Evolutionary conservation across 2,888 invertebrate genomes (phyloP), one percentile per base, ranked within the genome.

Genomic region (Xylota sylvarum): DNA sequence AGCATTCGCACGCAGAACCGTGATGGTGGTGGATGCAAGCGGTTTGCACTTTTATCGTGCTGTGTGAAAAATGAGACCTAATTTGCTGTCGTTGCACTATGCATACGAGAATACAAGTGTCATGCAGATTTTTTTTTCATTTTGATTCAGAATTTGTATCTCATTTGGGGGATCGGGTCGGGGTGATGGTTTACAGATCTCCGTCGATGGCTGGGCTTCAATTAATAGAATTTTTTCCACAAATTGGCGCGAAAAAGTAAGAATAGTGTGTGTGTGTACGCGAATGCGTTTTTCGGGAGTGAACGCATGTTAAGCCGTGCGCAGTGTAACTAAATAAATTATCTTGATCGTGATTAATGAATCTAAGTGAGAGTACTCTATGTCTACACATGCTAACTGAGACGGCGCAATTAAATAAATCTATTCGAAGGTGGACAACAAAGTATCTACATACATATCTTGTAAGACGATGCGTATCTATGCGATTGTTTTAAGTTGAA

Each of bases 61-160:
- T 80, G 73, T 80, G 80, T 67, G 80, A 80, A 74, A 80, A 80
- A 80, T 74, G 60, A 73, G 78, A 73, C 78, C 83, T 78, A 83
- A 78, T 78, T 83, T 73, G 67, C 73, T 83, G 67, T 69, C 83
- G 67, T 78, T 73, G 73, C 76, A 56, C 64, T 67, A 60, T 62
- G 76, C 67, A 80, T 60, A 52, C 12, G 55, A 69, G 52, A 72
- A 48, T 43, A 46, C 23, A 62, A 12, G 56, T 17, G n/a, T 40
- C 17, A 46, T 35, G 55, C 43, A 6, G 14, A 1, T 37, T 6
- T 35, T 35, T 46, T 46, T 46, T 70, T 10, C 43, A 14, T n/a
- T 55, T 37, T 62, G 55, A 80, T 80, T 76, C 43, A 48, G 32
- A 76, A 64, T 6, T 62, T 77, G 52, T 32, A 19, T 50, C 2